phyloP scores from a whole-genome alignment of 2,113 vertebrate species.

The Tupaia tana region DNA sequence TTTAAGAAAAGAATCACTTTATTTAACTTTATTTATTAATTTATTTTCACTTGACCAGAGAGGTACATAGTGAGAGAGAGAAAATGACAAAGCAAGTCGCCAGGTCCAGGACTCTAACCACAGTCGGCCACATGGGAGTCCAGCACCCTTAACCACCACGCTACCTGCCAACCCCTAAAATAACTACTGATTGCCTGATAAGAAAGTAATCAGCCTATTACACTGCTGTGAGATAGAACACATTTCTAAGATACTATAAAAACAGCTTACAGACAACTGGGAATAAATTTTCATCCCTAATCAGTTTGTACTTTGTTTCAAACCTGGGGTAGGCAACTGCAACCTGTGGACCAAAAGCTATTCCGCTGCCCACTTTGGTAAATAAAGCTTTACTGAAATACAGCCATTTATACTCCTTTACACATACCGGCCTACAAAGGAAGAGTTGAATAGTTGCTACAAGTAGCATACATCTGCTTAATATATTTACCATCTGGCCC shows the following conservation, averaged over 20 bases:
- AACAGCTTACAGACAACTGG: not conserved
- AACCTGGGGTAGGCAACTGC: not conserved
- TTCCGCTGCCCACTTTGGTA: conserved; percentile 1
- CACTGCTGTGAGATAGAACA: not conserved
- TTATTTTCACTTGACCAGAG: no score
- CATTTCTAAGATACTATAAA: conserved; percentile 27
- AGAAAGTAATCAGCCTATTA: conserved; percentile 33
- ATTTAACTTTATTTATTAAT: no score
- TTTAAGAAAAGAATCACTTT: no score
- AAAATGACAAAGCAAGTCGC: no score
- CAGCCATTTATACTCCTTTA: not conserved
- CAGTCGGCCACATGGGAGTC: no score
- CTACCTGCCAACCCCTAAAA: no score
- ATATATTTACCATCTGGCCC: not conserved
- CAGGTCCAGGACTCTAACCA: no score
- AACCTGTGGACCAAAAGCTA: not conserved
- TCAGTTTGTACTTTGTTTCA: conserved; percentile 42
- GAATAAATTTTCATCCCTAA: not conserved
- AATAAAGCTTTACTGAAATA: conserved; percentile 62
- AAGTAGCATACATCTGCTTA: not conserved
- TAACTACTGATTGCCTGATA: not conserved
- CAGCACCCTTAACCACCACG: no score
- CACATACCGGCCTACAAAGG: not conserved
- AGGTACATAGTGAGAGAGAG: no score
- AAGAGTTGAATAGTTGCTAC: not conserved